Base-by-base conservation (phyloP, 2,797 vertebrate species). In the Pteronotus mesoamericanus region DNA sequence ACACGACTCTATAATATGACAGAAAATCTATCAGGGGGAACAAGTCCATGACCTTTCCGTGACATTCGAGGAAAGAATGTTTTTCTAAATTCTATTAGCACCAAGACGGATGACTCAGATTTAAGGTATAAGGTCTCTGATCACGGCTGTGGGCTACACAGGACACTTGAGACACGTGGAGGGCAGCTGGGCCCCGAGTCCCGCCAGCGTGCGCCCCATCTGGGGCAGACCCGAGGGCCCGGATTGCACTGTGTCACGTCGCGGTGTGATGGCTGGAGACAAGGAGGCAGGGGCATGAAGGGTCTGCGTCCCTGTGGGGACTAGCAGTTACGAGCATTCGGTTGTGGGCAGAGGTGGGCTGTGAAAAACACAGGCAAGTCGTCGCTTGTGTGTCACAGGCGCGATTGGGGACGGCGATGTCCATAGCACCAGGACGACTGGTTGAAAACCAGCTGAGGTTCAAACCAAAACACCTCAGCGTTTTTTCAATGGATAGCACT, bases 11-110 rank as follows among this genome's bases (percentile, higher is more conserved):
- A 94, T 75, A 86, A 94, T 92, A 95, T 91, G 97, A 97, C 97
- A 96, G 96, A 74, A 97, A 97, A 96, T 98, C 97, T 94, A 96
- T 97, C 71, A 37, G 64, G 46, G 69, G 88, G 93, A 96, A 94
- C 79, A 89, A 83, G 94, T 72, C 71, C 29, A 5, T 96, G 96
- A 96, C 97, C 97, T 97, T 94, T 94, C 32, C 83, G 94, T 84
- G 86, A 95, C 95, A 83, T 94, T 92, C 86, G 83, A 75, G 74
- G 82, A 83, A 84, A 95, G 92, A 94, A 66, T 19, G 2, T 87
- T 94, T 91, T 94, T 78, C 94, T 97, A n/a, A 88, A 95, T 96
- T 89, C 87, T 91, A 94, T 94, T 97, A 96, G 72, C 61, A 46
- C 75, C 55, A 86, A 97, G 86, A 97, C 94, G 78, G 94, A 97